Evolutionary conservation across 2,113 vertebrate species (phyloP).

Genomic region (Paradisaea rubra): DNA sequence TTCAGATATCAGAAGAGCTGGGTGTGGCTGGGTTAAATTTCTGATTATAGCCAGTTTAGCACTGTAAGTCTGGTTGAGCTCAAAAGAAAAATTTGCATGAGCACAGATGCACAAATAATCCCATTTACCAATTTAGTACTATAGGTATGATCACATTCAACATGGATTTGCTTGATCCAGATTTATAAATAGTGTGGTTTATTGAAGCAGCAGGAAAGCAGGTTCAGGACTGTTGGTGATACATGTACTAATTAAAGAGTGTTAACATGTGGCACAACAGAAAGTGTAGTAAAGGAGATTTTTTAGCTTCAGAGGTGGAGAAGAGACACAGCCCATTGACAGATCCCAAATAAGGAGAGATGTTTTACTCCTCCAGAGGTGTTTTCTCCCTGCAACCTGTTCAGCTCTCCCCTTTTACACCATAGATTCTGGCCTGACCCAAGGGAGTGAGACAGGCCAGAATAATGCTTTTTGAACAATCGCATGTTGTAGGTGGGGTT

Average conservation of each 20-base stretch:
- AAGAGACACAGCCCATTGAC: background rate
- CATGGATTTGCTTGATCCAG: background rate
- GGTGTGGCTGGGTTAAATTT: background rate
- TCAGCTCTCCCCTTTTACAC: background rate
- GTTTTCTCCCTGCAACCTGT: background rate
- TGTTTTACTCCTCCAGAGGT: background rate
- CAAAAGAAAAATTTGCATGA: background rate
- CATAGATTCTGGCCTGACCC: background rate
- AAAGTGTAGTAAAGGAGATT: background rate
- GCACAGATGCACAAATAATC: background rate
- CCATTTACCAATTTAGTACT: background rate
- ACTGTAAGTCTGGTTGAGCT: background rate
- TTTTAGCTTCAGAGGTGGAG: background rate
- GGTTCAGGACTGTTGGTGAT: background rate
- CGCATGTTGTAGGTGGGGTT: fast-evolving
- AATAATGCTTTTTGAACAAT: background rate
- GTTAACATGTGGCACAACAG: background rate
- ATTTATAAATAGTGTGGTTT: background rate
- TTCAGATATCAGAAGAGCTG: background rate
- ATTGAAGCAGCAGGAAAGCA: background rate
- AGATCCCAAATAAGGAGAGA: background rate
- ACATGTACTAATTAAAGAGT: too few species aligned
- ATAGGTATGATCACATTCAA: background rate
- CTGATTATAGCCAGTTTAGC: background rate
- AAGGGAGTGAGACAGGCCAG: background rate